Percentiles rank a stretch among this genome's conserved stretches.
phyloP scores from a whole-genome alignment of 2,797 vertebrate genomes.

The Fundulus diaphanus region DNA sequence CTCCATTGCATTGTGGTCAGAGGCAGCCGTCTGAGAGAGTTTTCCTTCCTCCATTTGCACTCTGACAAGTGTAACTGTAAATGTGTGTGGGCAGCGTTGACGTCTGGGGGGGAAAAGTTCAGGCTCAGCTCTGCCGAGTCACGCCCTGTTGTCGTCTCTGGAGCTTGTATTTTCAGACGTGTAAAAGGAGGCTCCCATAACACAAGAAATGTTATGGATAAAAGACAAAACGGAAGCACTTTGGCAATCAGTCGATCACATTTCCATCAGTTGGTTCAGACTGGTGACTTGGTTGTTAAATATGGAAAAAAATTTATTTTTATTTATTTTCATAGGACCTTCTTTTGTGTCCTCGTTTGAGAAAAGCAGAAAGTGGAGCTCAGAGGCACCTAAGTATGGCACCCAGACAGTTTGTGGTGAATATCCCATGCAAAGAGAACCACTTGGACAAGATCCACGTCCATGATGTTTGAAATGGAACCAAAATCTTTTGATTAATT shows the following conservation, averaged over 20 bases:
- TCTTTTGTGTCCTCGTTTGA: neutral
- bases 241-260: neutral
- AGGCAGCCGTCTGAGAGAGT: neutral
- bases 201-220: too few relatives aligned
- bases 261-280: neutral
- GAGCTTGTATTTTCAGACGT: slow-evolving; percentile 7
- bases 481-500: neutral
- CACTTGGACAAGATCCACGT: neutral
- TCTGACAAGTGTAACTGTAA: slow-evolving; percentile 45
- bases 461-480: neutral
- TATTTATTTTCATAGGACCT: neutral
- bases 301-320: neutral
- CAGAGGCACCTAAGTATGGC: neutral
- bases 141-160: slow-evolving; percentile 10
- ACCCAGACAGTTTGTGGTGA: neutral
- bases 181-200: neutral
- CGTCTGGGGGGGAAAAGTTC: slow-evolving; percentile 64
- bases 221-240: too few relatives aligned
- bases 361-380: neutral
- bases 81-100: slow-evolving; percentile 47
- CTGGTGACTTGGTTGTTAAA: neutral
- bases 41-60: slow-evolving; percentile 6
- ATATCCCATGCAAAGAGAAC: neutral
- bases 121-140: slow-evolving; percentile 25
- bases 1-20: slow-evolving; percentile 39